These are phyloP conservation scores for Homalodisca vitripennis DNA, from an alignment of 1,140 invertebrate species.

Conservation along the genomic window DNA sequence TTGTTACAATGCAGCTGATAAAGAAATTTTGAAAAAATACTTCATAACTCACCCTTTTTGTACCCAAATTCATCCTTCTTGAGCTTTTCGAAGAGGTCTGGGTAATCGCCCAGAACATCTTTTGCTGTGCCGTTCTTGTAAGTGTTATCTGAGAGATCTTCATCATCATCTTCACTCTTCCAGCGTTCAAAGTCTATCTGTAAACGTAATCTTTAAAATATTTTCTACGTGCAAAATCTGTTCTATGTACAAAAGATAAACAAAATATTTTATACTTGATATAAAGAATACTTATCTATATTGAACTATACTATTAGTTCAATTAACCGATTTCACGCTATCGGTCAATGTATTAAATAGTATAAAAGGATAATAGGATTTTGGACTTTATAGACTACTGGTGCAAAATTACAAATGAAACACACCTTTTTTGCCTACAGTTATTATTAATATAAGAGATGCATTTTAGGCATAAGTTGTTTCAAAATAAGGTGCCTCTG, in stretches of 20 bases:
- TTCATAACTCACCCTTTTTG: conserved; percentile 59
- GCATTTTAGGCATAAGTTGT: no score
- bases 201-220: background rate
- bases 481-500: no score
- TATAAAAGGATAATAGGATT: no score
- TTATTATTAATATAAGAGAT: no score
- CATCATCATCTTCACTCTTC: conserved; percentile 66
- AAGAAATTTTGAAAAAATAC: background rate
- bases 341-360: no score
- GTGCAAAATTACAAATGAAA: no score
- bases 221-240: background rate
- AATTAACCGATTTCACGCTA: no score
- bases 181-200: conserved; percentile 84
- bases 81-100: conserved; percentile 70
- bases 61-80: conserved; percentile 80
- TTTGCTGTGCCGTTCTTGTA: conserved; percentile 51
- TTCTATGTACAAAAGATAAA: background rate
- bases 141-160: conserved; percentile 63
- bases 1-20: no score
- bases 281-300: conserved; percentile 44
- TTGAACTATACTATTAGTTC: no score
- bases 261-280: background rate
- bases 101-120: conserved; percentile 61
- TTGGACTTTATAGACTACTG: no score
- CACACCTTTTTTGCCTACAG: no score